phyloP scores from a whole-genome alignment of 2,888 invertebrate species.

The Drosophila robusta region DNA sequence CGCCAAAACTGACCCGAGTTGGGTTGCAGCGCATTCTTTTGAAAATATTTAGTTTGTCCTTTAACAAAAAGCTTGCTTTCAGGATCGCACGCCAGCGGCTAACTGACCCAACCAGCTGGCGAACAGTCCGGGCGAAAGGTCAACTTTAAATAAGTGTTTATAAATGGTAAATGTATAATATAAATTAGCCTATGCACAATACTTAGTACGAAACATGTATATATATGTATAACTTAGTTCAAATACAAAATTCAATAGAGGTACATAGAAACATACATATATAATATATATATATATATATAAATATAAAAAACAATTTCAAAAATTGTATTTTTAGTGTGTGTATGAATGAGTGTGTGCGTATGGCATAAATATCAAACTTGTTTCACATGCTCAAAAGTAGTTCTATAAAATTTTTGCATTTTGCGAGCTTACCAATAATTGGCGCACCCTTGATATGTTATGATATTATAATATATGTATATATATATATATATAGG shows the following conservation, averaged over 20 bases:
- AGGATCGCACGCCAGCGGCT: slow-evolving; percentile 30
- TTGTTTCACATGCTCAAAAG: slow-evolving; percentile 41
- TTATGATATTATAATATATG: slow-evolving; percentile 51
- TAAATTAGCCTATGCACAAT: slow-evolving; percentile 30
- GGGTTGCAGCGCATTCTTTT: slow-evolving; percentile 56
- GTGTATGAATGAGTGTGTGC: not conserved
- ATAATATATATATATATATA: slow-evolving; percentile 14
- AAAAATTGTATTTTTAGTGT: slow-evolving; percentile 57
- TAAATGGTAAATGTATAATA: slow-evolving; percentile 29
- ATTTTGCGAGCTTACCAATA: slow-evolving; percentile 20
- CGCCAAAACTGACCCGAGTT: slow-evolving; percentile 72
- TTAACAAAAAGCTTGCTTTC: slow-evolving; percentile 3
- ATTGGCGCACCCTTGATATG: slow-evolving; percentile 61
- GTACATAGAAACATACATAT: slow-evolving; percentile 56
- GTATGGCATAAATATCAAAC: slow-evolving; percentile 34
- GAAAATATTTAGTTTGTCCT: slow-evolving; percentile 61
- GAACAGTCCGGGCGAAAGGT: slow-evolving; percentile 11
- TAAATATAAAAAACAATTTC: slow-evolving; percentile 66
- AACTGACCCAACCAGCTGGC: slow-evolving; percentile 69
- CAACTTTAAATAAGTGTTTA: slow-evolving; percentile 2
- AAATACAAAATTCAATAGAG: slow-evolving; percentile 68
- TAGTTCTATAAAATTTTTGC: slow-evolving; percentile 46
- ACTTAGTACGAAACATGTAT: slow-evolving; percentile 34
- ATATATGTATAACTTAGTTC: slow-evolving; percentile 59
- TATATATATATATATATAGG: slow-evolving; percentile 31